Base-by-base conservation (phyloP, 37 sponge, comb jelly and placozoan genomes). In the Agelas oroides region DNA sequence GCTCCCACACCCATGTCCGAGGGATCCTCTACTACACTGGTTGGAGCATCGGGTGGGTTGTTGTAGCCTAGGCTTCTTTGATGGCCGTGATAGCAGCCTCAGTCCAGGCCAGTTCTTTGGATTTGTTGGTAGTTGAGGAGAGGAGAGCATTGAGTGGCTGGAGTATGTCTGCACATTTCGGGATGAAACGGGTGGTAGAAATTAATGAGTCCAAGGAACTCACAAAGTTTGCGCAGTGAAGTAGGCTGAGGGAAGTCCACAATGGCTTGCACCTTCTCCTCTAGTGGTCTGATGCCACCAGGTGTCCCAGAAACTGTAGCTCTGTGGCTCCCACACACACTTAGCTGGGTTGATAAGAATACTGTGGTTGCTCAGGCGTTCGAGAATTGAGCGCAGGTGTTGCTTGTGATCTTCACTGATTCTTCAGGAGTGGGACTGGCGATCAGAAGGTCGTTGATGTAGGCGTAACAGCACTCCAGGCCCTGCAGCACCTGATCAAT, bases 401-500 rank as follows among this genome's bases (percentile, higher is more conserved):
- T 37, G 23, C 65, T 79, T 41, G 71, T 86, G 79, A 37, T 86
- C 87, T 38, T 67, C 87, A 6, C 73, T 60, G 31, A 62, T 58
- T 86, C 87, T 38, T 67, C 87, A 6, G 79, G 71, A 21, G 72
- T 58, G 12, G 62, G 14, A 60, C 79, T 78, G 23, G 79, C 80
- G 38, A 78, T 71, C 0, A 78, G 79, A 21, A 88, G 70, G 36
- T 81, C 89, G 34, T 88, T 83, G 1, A 89, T 40, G 78, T 89
- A 82, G 36, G 79, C 78, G 30, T 83, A 89, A 79, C 84, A 62
- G 78, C 77, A 83, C 13, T 52, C 39, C 5, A 80, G 76, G 24
- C 81, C 88, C 36, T 24, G 75, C 0, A 89, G 78, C 20, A 89
- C 89, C 35, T 89, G 78, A 65, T 89, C 89, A 6, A 83, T 83